Evolutionary conservation across 1,140 invertebrate species (phyloP), one percentile per base, ranked within the genome.

Genomic region (Pseudomyrmex sp.): DNA sequence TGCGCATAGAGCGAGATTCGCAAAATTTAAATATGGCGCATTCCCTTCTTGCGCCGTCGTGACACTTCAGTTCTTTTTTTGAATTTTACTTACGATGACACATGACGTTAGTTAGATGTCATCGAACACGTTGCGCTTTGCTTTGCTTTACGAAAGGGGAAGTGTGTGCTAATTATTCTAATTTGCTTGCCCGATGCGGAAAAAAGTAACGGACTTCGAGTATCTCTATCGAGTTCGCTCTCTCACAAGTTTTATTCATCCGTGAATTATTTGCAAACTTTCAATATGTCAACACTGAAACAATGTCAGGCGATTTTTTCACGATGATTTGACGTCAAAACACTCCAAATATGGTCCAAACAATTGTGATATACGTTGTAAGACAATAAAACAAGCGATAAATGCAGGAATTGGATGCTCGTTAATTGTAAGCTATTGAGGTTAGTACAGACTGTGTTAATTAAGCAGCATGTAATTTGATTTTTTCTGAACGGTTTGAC

Each of bases 271-370:
- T 86, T 76, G 46, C 65, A 70, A 86, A 70, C 77, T 87, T 15
- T 69, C 79, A 83, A 77, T 87, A 87, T 86, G 86, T 76, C 66
- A 83, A 72, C 23, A n/a, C n/a, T 7, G 10, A 35, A 5, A 1
- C 46, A n/a, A 15, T 44, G 18, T 48, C 23, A n/a, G 58, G 7
- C 13, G 1, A 2, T 13, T 70, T 86, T 62, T 23, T 44, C 20
- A 13, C 46, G 26, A 69, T 5, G 23, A 2, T 70, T 15, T 12
- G 58, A 15, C n/a, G 12, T 56, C 72, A 44, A n/a, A 54, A n/a
- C 23, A 58, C 44, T 44, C 35, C 9, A 56, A 5, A 12, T 18
- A 48, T 13, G 13, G 13, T 52, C 0, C 2, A 2, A 80, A 80
- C 12, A 48, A 50, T 35, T 59, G 44, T 61, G 54, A 48, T 61